phyloP scores from a whole-genome alignment of 2,113 vertebrate genomes.

The Cyphomyrus discorhynchus region DNA sequence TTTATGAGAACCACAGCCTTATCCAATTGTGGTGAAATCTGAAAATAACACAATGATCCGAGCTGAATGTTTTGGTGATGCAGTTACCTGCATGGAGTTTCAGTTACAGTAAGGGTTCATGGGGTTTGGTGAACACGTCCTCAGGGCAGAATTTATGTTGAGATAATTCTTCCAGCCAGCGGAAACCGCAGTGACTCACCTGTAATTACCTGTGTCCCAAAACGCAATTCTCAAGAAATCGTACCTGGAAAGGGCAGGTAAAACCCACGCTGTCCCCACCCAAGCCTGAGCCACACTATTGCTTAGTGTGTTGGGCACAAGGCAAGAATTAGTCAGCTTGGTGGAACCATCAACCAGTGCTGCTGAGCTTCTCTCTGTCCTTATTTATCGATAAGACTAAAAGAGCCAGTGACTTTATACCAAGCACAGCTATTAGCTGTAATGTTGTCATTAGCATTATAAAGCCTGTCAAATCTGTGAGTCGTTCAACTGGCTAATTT shows the following conservation, averaged over 20 bases:
- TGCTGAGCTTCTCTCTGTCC: background rate
- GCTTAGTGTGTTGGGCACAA: background rate
- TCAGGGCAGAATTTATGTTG: background rate
- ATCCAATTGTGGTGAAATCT: background rate
- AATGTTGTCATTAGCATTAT: background rate
- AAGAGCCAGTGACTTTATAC: background rate
- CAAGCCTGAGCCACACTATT: background rate
- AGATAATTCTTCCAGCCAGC: slow-evolving; percentile 6
- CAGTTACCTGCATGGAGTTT: background rate
- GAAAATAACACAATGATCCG: background rate
- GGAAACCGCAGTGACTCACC: slow-evolving; percentile 15
- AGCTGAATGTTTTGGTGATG: background rate
- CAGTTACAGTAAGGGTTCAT: slow-evolving; percentile 13
- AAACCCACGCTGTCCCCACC: background rate
- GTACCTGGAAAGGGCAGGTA: background rate
- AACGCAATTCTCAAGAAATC: background rate
- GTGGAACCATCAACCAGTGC: background rate
- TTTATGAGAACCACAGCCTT: background rate
- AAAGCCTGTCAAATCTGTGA: background rate
- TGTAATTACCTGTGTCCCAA: slow-evolving; percentile 12
- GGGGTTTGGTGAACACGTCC: background rate
- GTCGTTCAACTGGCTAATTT: background rate
- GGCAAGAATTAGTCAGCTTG: background rate
- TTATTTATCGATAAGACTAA: background rate
- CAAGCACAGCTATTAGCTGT: background rate